Evolutionary conservation across 1,140 invertebrate genomes (phyloP).

Genomic region (Pogonognathellus flavescens): DNA sequence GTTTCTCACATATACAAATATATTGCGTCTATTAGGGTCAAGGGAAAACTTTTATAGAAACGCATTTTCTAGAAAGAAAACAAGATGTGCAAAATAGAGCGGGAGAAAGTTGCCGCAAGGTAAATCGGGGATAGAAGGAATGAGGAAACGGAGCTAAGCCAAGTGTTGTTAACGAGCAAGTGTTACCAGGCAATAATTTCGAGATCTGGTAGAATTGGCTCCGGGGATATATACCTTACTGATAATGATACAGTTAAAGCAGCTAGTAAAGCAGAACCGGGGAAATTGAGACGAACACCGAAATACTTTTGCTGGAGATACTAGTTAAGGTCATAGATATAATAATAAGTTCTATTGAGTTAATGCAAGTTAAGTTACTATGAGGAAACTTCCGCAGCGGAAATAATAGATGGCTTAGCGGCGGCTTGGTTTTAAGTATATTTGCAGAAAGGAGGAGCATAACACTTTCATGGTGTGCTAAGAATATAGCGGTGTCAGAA

Average conservation of each 20-base stretch:
- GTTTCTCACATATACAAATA: conserved; percentile 35
- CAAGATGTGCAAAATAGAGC: conserved; percentile 40
- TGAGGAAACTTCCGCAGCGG: conserved; percentile 44
- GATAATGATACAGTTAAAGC: conserved; percentile 7
- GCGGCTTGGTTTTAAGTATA: conserved; percentile 29
- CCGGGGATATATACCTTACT: conserved; percentile 17
- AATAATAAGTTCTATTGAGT: conserved; percentile 44
- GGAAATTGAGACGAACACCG: not conserved
- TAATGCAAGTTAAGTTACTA: conserved; percentile 43
- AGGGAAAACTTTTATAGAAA: conserved; percentile 40
- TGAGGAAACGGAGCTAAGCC: conserved; percentile 25
- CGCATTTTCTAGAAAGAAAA: conserved; percentile 19
- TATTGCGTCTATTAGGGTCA: conserved; percentile 34
- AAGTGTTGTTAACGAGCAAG: conserved; percentile 42
- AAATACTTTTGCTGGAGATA: not conserved
- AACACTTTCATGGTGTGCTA: not conserved
- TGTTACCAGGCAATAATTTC: conserved; percentile 45
- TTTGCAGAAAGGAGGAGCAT: conserved; percentile 32
- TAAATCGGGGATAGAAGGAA: conserved; percentile 4
- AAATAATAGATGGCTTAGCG: conserved; percentile 44
- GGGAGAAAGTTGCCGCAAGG: conserved; percentile 35
- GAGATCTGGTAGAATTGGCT: conserved; percentile 35
- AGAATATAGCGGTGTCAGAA: too few relatives aligned
- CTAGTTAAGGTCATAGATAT: not conserved
- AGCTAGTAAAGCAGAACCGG: not conserved